Conservation (phyloP, 37 sponge, comb jelly and placozoan species). For the Crambe crambe region DNA sequence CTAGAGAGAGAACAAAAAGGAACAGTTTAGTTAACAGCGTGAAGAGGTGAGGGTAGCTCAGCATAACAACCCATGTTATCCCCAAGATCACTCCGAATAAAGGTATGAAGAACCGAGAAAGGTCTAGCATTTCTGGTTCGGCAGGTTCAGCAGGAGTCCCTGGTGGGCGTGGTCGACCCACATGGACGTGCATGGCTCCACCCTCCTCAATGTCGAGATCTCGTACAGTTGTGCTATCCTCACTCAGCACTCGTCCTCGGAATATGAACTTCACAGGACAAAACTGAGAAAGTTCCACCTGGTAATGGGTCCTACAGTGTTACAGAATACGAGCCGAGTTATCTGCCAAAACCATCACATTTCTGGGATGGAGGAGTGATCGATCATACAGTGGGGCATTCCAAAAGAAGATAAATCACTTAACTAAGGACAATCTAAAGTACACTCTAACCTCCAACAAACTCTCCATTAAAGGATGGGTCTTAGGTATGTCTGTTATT, state of each 20-base stretch:
- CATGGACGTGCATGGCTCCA: slow-evolving; percentile 59
- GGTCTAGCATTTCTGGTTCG: slow-evolving; percentile 26
- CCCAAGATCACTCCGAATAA: slow-evolving; percentile 65
- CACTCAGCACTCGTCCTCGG: slow-evolving; percentile 42
- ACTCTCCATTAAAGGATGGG: too few species aligned
- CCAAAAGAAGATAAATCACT: too few species aligned
- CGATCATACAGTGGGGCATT: too few species aligned
- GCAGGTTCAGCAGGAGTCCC: not conserved
- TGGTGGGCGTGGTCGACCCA: slow-evolving; percentile 30
- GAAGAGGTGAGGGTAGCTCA: slow-evolving; percentile 50
- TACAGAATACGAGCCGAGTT: too few species aligned
- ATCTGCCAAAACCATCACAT: too few species aligned
- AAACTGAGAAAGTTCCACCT: slow-evolving; percentile 14
- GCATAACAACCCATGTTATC: slow-evolving; percentile 42
- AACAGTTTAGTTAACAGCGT: slow-evolving; percentile 43
- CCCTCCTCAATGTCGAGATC: slow-evolving; percentile 18
- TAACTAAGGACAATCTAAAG: too few species aligned
- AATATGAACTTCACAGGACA: slow-evolving; percentile 62
- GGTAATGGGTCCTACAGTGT: slow-evolving; percentile 36
- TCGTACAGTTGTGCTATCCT: slow-evolving; percentile 27
- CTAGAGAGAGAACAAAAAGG: slow-evolving; percentile 55
- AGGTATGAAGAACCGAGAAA: slow-evolving; percentile 59
- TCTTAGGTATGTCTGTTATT: too few species aligned
- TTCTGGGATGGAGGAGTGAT: too few species aligned
- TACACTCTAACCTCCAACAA: too few species aligned